Evolutionary conservation across 2,888 invertebrate species (phyloP).

Genomic region (Limenitis arthemis): DNA sequence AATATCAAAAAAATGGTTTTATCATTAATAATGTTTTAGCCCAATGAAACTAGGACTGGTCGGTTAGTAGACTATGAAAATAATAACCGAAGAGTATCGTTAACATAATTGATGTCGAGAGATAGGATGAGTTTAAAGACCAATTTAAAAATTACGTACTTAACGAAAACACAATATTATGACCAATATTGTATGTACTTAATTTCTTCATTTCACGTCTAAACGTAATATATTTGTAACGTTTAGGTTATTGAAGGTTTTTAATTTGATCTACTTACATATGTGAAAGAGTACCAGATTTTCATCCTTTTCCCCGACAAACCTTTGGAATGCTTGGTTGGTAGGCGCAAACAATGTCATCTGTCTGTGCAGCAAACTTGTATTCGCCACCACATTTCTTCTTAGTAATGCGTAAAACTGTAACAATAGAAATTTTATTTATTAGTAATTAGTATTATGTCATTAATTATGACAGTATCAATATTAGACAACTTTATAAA

Average conservation of each 20-base stretch:
- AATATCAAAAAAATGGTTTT: no score
- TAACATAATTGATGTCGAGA: no score
- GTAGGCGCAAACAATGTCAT: conserved; percentile 93
- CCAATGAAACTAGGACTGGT: no score
- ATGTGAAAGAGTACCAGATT: conserved; percentile 85
- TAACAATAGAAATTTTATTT: neutral
- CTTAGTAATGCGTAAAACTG: conserved; percentile 86
- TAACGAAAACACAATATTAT: no score
- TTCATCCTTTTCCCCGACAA: conserved; percentile 72
- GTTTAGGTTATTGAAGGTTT: neutral
- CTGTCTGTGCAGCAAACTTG: conserved; percentile 79
- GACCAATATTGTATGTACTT: no score
- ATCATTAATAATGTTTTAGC: no score
- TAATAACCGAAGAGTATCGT: no score
- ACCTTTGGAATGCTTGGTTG: conserved; percentile 87
- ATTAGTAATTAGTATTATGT: no score
- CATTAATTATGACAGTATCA: neutral
- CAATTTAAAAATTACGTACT: no score
- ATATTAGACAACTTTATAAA: neutral
- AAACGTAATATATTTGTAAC: neutral
- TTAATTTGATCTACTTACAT: conserved; percentile 72
- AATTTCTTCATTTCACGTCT: no score
- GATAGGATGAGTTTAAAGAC: no score
- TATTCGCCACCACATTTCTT: conserved; percentile 80
- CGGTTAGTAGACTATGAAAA: no score